Evolutionary conservation across 1,140 invertebrate genomes (phyloP), one percentile per base, ranked within the genome.

Genomic region (Contarinia nasturtii): DNA sequence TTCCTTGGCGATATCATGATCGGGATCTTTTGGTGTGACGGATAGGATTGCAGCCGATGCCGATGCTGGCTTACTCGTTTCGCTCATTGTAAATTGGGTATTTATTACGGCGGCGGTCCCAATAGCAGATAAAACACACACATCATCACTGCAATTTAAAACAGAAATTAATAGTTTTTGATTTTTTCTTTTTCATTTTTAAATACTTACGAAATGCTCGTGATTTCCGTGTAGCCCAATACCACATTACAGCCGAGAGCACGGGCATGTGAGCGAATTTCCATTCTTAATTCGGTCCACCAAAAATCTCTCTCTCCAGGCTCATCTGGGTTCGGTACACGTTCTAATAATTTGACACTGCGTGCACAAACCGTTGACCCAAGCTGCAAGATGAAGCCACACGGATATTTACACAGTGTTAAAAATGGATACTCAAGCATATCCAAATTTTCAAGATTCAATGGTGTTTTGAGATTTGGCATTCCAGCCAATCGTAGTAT

Each of bases 361-460:
- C 84, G 70, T 0, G 83, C 80, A 52, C 79, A 82, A 7, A 89
- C 83, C n/a, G 85, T 75, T n/a, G 87, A 86, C 51, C 83, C 91
- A 55, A 95, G 74, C 58, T 90, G 83, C 17, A 85, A 66, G 55
- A 96, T 80, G 55, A 96, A 92, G 27, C 84, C 86, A 1, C 75
- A 68, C 19, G 91, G 89, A 64, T 88, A 93, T 53, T 83, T 82
- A 2, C 80, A 77, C 75, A 96, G 83, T 0, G 92, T 96, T 14
- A 98, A 73, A 59, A 98, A 96, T 0, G 93, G 93, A 66, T 93
- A 97, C 61, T 96, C 92, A 54, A 90, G 62, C 74, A 88, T 80
- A 54, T 88, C 84, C 51, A 83, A 63, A 44, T 74, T 75, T 47
- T 81, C 79, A 52, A 76, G 74, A 60, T 78, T 77, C 69, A 79